Base-by-base conservation (phyloP, 2,888 invertebrate genomes). In the Deroplatys truncata region DNA sequence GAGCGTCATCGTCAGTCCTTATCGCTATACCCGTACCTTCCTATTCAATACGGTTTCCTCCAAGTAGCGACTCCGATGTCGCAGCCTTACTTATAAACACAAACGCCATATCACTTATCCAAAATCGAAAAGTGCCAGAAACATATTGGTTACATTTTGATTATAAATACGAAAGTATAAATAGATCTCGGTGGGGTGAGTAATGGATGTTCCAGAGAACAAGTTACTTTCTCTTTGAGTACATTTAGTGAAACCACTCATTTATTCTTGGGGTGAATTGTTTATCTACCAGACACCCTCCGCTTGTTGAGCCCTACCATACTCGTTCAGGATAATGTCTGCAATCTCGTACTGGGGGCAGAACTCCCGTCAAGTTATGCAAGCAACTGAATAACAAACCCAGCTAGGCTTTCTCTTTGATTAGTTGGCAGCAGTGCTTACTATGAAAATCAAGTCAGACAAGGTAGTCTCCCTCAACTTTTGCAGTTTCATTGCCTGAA, bases 291-390 rank as follows among this genome's bases (percentile, higher is more conserved):
- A 85, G 56, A 72, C 56, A 20, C 25, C 85, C 85, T 49, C 43
- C 85, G n/a, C 85, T 85, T 85, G 85, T 85, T 49, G 49, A 43
- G 49, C 49, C 56, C 85, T 43, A 85, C 16, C 49, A 85, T 43
- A 56, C 85, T 85, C 85, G 56, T 49, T 85, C 56, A 35, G n/a
- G 56, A 85, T 85, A 85, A 85, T 85, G 85, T 85, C 85, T 85
- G 28, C 85, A 85, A 72, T 72, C 56, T 72, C 1, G 56, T 7
- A 20, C 25, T 43, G 43, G 13, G 43, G 13, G 43, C 43, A 43
- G 13, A 43, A 43, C 43, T 72, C 25, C 56, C 56, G 56, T 72
- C 56, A 72, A 72, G 20, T 72, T 72, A 72, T 72, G 56, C 56
- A 72, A 72, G 56, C 20, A 72, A 72, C 56, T 72, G 56, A 72